These are phyloP conservation scores for Mobula birostris DNA, from an alignment of 2,113 vertebrate species.

Conservation along the genomic window DNA sequence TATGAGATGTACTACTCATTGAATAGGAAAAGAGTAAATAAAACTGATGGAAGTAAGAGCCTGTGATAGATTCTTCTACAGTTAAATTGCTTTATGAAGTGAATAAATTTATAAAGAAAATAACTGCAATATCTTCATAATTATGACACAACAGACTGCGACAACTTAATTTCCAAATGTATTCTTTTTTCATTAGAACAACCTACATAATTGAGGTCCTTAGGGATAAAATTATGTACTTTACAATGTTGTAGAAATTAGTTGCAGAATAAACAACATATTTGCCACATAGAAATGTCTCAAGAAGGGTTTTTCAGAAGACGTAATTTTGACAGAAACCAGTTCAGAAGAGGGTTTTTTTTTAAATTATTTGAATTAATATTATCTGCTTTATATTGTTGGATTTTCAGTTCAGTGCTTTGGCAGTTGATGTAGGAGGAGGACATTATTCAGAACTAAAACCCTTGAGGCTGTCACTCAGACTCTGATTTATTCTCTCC, in stretches of 20 bases:
- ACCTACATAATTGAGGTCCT: background rate
- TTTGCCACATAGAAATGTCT: background rate
- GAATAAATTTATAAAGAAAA: background rate
- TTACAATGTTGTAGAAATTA: background rate
- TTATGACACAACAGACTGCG: background rate
- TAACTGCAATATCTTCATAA: background rate
- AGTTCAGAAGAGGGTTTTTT: background rate
- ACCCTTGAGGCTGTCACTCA: background rate
- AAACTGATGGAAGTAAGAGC: background rate
- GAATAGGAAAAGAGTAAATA: background rate
- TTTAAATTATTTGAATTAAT: slow-evolving; percentile 10
- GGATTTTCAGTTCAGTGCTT: background rate
- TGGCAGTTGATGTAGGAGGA: background rate
- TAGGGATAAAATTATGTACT: slow-evolving; percentile 9
- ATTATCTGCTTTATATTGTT: background rate
- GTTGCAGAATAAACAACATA: background rate
- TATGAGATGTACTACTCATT: slow-evolving; percentile 1
- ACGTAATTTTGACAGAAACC: slow-evolving; percentile 21
- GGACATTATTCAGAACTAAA: background rate
- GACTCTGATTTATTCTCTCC: background rate
- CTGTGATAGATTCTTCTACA: background rate
- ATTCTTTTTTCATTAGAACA: slow-evolving; percentile 15
- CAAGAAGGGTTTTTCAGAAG: background rate
- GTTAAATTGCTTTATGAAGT: background rate
- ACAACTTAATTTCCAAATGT: slow-evolving; percentile 29